Conservation (phyloP, 2,888 invertebrate genomes). For the Cerastis leucographa region DNA sequence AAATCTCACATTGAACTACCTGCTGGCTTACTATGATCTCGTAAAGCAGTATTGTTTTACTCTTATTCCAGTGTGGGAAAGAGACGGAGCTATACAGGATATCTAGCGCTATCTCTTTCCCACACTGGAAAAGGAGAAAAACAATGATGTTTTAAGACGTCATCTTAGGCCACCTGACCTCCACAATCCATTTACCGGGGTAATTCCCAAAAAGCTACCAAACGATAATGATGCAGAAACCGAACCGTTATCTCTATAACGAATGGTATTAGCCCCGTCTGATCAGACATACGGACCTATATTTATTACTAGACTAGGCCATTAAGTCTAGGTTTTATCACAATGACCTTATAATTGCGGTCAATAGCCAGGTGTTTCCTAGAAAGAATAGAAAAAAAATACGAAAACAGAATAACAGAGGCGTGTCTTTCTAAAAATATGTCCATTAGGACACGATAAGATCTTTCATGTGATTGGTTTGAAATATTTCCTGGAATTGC, state of each 20-base stretch:
- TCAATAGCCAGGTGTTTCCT: constrained; percentile 15
- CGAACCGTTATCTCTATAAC: constrained; percentile 33
- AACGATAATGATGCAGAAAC: constrained; percentile 7
- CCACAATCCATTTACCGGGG: neutral
- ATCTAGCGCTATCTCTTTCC: too few relatives aligned
- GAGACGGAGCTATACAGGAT: too few relatives aligned
- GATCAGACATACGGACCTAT: constrained; percentile 43
- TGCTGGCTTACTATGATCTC: too few relatives aligned
- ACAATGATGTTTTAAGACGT: too few relatives aligned
- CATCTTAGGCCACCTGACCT: too few relatives aligned
- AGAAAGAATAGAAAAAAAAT: constrained; percentile 18
- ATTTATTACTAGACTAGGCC: constrained; percentile 39
- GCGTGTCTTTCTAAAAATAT: constrained; percentile 23
- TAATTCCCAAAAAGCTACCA: constrained; percentile 15
- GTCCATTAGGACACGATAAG: constrained; percentile 5
- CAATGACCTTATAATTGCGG: constrained; percentile 42
- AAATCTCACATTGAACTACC: neutral
- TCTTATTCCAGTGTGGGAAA: too few relatives aligned
- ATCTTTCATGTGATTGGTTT: constrained; percentile 4
- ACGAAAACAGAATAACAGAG: neutral
- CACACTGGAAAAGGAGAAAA: too few relatives aligned
- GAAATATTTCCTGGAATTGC: constrained; percentile 17
- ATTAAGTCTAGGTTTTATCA: constrained; percentile 51
- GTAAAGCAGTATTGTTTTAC: too few relatives aligned
- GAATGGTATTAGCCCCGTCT: constrained; percentile 31